These are phyloP conservation scores for Sphaerophoria rueppellii DNA, from an alignment of 2,888 invertebrate species.

Conservation along the genomic window DNA sequence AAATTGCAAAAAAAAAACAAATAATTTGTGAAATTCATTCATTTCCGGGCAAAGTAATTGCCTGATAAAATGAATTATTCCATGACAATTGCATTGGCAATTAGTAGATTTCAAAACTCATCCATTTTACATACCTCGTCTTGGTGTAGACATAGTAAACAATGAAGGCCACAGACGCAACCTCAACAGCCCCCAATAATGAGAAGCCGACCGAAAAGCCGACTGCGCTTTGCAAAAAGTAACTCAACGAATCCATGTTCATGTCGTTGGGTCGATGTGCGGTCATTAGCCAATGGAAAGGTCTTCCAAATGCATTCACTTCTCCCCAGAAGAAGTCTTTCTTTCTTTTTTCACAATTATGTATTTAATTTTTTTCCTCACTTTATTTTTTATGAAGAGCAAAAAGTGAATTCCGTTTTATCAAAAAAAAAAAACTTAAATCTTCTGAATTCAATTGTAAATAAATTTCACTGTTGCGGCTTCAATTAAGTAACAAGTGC, in stretches of 20 bases:
- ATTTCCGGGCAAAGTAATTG: not conserved
- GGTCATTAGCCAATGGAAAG: not conserved
- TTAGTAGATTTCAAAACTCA: constrained; percentile 8
- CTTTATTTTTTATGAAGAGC: constrained; percentile 26
- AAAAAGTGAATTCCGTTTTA: constrained; percentile 12
- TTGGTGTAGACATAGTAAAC: constrained; percentile 81
- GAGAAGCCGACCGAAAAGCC: constrained; percentile 78
- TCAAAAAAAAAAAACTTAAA: constrained; percentile 32
- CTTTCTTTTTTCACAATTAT: constrained; percentile 34
- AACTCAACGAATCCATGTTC: constrained; percentile 76
- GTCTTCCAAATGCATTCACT: constrained; percentile 18
- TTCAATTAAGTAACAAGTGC: constrained; percentile 69
- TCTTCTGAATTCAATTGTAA: constrained; percentile 55
- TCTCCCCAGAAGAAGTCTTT: not conserved
- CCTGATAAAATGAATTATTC: not conserved
- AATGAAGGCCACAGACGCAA: constrained; percentile 79
- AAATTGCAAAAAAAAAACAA: not conserved
- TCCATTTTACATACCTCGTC: constrained; percentile 78
- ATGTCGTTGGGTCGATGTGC: constrained; percentile 30
- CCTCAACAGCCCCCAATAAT: constrained; percentile 80
- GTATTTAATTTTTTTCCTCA: constrained; percentile 15
- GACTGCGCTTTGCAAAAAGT: constrained; percentile 78
- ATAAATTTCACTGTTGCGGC: constrained; percentile 56
- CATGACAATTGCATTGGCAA: constrained; percentile 1
- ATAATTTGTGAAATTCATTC: not conserved